Evolutionary conservation across 2,113 vertebrate genomes (phyloP).

Genomic region (Pseudonaja textilis): DNA sequence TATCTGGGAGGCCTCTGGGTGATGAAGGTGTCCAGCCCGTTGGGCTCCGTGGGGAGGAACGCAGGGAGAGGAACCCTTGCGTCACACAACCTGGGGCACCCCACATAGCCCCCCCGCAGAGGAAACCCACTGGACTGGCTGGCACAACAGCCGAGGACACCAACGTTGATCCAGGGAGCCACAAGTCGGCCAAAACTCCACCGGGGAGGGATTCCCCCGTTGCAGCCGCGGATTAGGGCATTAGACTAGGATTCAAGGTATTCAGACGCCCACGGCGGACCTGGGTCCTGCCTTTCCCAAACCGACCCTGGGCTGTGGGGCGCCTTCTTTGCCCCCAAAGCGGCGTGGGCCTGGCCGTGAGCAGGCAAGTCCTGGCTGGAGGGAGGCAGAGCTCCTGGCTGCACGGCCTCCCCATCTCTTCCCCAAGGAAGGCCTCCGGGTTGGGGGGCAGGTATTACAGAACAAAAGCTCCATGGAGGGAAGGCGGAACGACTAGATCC

Average conservation of each 20-base stretch:
- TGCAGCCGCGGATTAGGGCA: background rate
- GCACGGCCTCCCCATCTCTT: background rate
- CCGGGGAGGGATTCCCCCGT: background rate
- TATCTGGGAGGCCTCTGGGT: background rate
- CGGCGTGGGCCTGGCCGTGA: too few species aligned
- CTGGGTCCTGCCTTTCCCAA: background rate
- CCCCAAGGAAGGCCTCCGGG: background rate
- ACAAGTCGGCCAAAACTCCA: background rate
- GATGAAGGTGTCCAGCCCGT: background rate
- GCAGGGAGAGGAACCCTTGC: background rate
- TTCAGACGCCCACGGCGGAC: background rate
- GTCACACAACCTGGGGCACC: background rate
- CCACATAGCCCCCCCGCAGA: background rate
- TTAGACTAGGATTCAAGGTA: conserved; percentile 24
- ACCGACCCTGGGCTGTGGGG: background rate
- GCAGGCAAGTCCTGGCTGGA: background rate
- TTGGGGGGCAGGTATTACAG: background rate
- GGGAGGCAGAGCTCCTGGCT: background rate
- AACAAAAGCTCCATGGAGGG: background rate
- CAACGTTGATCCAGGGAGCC: background rate
- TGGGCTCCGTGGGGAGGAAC: background rate
- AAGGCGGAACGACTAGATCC: background rate
- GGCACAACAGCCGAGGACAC: background rate
- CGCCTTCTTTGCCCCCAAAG: background rate
- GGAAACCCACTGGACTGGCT: background rate